These are phyloP conservation scores for Gambusia yucatana DNA, from an alignment of 2,797 vertebrate genomes.

Conservation along the genomic window DNA sequence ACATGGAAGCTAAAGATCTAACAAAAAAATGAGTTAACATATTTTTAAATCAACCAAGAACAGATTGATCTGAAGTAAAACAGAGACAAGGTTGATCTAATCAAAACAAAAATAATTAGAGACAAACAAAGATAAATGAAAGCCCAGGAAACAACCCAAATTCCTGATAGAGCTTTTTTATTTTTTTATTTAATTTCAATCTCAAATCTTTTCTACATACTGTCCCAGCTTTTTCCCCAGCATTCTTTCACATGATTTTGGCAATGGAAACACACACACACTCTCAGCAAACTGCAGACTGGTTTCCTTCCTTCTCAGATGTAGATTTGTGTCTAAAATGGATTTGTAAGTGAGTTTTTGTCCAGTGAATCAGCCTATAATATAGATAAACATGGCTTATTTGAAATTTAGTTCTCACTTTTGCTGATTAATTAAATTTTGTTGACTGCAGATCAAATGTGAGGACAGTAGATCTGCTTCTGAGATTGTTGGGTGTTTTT, in stretches of 20 bases:
- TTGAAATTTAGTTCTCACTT: not conserved
- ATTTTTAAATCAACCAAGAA: not conserved
- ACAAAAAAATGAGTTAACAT: not conserved
- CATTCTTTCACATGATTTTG: no score
- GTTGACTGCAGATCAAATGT: not conserved
- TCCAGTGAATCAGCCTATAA: not conserved
- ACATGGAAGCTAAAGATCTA: not conserved
- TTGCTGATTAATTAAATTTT: not conserved
- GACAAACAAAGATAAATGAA: no score
- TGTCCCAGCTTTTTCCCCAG: no score
- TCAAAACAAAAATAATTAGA: not conserved
- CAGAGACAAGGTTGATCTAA: not conserved
- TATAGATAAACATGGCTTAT: not conserved
- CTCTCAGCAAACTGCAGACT: no score
- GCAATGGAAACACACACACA: no score
- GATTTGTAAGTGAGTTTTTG: not conserved
- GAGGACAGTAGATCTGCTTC: not conserved
- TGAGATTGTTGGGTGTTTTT: not conserved
- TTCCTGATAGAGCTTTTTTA: no score
- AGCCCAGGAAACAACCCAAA: no score
- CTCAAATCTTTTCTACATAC: no score
- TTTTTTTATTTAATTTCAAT: no score
- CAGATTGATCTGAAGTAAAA: not conserved
- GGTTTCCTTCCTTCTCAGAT: no score
- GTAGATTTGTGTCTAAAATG: not conserved